A percentile compares a stretch with the other conserved stretches of the same genome.
phyloP scores from a whole-genome alignment of 1,140 invertebrate species.

The Adoxophyes honmai region DNA sequence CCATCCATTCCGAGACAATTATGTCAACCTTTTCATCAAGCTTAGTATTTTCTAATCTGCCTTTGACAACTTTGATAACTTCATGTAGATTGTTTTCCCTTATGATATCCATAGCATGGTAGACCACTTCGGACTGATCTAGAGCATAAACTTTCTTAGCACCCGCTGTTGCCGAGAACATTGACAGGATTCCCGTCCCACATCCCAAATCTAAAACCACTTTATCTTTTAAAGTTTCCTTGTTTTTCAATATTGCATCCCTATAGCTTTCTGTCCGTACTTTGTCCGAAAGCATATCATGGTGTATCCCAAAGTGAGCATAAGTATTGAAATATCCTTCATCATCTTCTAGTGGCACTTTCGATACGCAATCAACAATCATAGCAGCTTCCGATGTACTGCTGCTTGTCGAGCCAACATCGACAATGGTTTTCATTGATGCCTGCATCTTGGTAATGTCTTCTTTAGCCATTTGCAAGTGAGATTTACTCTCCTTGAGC shows the following conservation, averaged over 20 bases:
- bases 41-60: constrained; percentile 93
- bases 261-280: constrained; percentile 95
- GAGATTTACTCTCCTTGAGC: constrained; percentile 74
- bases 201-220: constrained; percentile 95
- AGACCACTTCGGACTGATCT: constrained; percentile 92
- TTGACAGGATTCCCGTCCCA: constrained; percentile 95
- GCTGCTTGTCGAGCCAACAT: constrained; percentile 35
- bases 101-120: constrained; percentile 89
- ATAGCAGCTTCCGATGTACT: constrained; percentile 44
- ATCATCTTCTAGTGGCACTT: constrained; percentile 79
- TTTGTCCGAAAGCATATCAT: constrained; percentile 95
- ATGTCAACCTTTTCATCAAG: constrained; percentile 94
- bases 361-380: constrained; percentile 66
- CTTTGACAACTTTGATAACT: constrained; percentile 82
- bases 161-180: constrained; percentile 97
- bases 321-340: constrained; percentile 96
- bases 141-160: constrained; percentile 94
- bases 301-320: constrained; percentile 98
- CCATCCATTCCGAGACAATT: constrained; percentile 99
- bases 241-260: constrained; percentile 94
- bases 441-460: constrained; percentile 82
- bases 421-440: constrained; percentile 81
- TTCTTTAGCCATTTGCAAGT: constrained; percentile 79
- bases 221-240: constrained; percentile 83
- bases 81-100: constrained; percentile 82